Percentiles rank a stretch among this genome's conserved stretches.
phyloP scores from a whole-genome alignment of 2,113 vertebrate species.

The Neopipo cinnamomea region DNA sequence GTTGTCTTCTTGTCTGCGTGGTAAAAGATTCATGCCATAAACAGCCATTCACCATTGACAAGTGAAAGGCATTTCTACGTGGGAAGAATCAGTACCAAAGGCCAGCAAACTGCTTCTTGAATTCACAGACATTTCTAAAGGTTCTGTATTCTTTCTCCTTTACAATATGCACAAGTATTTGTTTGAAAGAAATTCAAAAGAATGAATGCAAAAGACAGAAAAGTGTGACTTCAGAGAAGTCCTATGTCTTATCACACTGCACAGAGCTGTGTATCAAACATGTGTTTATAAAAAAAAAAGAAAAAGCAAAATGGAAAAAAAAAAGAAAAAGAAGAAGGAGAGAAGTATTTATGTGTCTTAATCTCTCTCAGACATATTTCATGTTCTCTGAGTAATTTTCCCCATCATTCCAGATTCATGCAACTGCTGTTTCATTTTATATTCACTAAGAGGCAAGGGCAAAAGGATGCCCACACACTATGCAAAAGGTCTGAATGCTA shows the following conservation, averaged over 20 bases:
- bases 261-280: conserved; percentile 39
- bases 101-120: conserved; percentile 50
- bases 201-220: background rate
- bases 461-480: background rate
- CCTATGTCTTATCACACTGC: conserved; percentile 2
- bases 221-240: conserved; percentile 23
- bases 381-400: conserved; percentile 1
- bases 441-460: conserved; percentile 1
- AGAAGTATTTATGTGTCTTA: conserved; percentile 60
- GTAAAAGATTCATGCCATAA: conserved; percentile 44
- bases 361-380: conserved; percentile 44
- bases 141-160: conserved; percentile 41
- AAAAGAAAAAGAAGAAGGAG: background rate
- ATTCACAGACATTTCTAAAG: conserved; percentile 49
- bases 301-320: background rate
- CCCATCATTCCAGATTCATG: background rate
- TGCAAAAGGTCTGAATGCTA: conserved; percentile 9
- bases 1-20: conserved; percentile 25
- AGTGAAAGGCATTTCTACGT: conserved; percentile 31
- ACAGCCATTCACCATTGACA: conserved; percentile 26
- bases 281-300: background rate
- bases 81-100: conserved; percentile 35
- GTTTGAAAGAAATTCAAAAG: conserved; percentile 43
- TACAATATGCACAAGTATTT: conserved; percentile 28
- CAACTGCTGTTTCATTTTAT: background rate